These are phyloP conservation scores for Cephonodes hylas DNA, from an alignment of 2,888 invertebrate genomes.

Conservation along the genomic window DNA sequence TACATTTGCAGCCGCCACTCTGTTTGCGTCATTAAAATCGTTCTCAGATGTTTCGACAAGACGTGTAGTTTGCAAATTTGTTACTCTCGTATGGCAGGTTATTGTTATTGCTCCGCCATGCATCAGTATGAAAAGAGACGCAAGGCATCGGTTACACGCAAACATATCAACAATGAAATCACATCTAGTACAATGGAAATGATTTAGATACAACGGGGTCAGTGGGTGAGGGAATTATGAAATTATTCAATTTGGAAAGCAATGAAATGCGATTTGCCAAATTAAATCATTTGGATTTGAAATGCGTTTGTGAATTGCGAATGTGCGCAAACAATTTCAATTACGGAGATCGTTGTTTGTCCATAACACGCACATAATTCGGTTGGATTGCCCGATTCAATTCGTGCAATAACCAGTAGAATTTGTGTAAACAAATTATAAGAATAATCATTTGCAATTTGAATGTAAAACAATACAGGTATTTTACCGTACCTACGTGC, in stretches of 20 bases:
- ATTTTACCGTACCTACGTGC: no score
- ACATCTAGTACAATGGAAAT: background rate
- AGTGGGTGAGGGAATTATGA: conserved; percentile 13
- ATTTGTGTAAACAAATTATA: no score
- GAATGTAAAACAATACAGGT: no score
- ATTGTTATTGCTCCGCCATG: background rate
- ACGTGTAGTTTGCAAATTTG: background rate
- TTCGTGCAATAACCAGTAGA: no score
- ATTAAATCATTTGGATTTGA: background rate
- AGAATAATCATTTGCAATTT: no score
- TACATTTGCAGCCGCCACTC: background rate
- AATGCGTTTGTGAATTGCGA: background rate
- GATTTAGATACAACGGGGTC: background rate
- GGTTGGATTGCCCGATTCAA: no score
- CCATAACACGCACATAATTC: background rate
- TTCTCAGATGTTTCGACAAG: background rate
- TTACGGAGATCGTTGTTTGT: background rate
- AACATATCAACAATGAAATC: background rate
- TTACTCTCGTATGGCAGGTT: background rate
- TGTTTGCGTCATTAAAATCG: background rate
- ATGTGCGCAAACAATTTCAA: background rate
- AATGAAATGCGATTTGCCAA: background rate
- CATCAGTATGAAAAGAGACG: background rate
- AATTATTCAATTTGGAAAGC: conserved; percentile 12
- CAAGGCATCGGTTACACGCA: background rate